phyloP scores from a whole-genome alignment of 2,113 vertebrate species.

The Albula goreensis region DNA sequence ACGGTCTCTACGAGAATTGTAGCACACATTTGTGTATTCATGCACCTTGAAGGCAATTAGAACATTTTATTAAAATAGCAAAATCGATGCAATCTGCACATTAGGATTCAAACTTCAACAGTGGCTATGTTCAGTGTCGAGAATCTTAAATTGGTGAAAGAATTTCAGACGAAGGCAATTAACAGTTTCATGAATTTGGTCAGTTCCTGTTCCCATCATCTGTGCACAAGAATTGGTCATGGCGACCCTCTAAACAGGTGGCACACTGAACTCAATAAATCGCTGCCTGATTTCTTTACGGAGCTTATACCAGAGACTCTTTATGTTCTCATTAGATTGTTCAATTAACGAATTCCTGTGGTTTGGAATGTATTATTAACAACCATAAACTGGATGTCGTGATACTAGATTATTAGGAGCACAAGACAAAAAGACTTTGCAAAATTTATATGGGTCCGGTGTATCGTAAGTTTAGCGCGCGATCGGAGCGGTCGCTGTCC shows the following conservation, averaged over 20 bases:
- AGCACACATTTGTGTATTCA: neutral
- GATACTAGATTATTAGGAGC: neutral
- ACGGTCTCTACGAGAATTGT: neutral
- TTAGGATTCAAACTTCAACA: neutral
- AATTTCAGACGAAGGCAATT: neutral
- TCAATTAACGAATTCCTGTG: neutral
- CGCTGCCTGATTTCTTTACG: neutral
- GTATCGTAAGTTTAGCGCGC: neutral
- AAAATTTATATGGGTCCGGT: neutral
- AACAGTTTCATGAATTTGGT: neutral
- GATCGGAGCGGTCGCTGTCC: neutral
- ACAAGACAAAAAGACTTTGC: neutral
- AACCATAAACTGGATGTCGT: neutral
- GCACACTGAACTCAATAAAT: neutral
- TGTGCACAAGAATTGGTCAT: neutral
- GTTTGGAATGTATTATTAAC: neutral
- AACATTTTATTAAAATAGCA: too few relatives aligned
- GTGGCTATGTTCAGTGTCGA: neutral
- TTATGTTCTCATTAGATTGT: neutral
- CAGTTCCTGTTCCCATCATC: neutral
- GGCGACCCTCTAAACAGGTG: neutral
- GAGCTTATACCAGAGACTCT: neutral
- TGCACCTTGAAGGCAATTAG: neutral
- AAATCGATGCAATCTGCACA: too few relatives aligned
- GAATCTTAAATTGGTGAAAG: neutral